Evolutionary conservation across 2,888 invertebrate genomes (phyloP), one percentile per base, ranked within the genome.

Genomic region (Ariolimax columbianus): DNA sequence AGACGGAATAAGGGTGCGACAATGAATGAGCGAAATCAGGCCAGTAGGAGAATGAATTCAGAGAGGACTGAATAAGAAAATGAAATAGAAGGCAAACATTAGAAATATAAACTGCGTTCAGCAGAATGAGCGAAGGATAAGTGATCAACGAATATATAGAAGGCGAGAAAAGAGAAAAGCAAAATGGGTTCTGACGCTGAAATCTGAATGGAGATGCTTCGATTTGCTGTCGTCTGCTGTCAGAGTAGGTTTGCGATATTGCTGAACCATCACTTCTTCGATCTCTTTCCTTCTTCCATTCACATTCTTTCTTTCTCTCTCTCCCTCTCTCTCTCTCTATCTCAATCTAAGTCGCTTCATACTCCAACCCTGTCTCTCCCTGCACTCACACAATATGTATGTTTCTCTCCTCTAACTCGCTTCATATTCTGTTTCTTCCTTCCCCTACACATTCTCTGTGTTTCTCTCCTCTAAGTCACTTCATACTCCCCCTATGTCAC

Each of bases 151-250:
- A 55, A 55, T 55, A 55, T 55, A 55, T 7, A 55, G 55, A 17
- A n/a, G n/a, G 47, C 30, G 19, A 30, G n/a, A 38, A 40, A 47
- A 17, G 4, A 6, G 14, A 43, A 47, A 43, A 47, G 47, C 30
- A 47, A 75, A 19, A 70, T 33, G 73, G 47, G 30, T n/a, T 6
- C 2, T 47, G 73, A 75, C 23, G 73, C 47, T 75, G 73, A 75
- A 30, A 75, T 43, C 73, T 47, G 43, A 26, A 43, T 19, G 47
- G 47, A 38, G 30, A 75, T 1, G 14, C 47, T 75, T 75, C 73
- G 73, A 75, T 75, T 75, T 47, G n/a, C 73, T 75, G 73, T 75
- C 73, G 47, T 75, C 73, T 47, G n/a, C 43, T 75, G 73, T 75
- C 73, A 75, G 47, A 47, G 30, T 47, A 23, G 47, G 73, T n/a